Evolutionary conservation across 2,113 vertebrate genomes (phyloP).

Genomic region (Zosterops lateralis): DNA sequence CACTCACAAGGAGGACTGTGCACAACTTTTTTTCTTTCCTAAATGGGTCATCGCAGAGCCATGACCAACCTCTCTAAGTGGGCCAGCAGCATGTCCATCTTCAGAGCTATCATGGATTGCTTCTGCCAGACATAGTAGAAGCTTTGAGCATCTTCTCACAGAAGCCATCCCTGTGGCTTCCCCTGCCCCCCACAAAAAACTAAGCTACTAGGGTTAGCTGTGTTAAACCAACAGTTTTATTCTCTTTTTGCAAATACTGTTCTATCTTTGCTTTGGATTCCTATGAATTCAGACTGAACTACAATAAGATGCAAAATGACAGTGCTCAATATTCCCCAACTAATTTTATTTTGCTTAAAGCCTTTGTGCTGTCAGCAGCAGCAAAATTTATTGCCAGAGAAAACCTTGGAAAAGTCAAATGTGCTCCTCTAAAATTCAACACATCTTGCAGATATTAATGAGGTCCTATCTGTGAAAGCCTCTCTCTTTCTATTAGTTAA

Average conservation of each 20-base stretch:
- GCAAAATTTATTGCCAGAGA: slow-evolving; percentile 37
- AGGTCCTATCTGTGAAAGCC: not conserved
- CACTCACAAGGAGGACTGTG: no score
- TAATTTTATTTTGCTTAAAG: slow-evolving; percentile 8
- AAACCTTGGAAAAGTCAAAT: slow-evolving; percentile 34
- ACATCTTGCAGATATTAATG: slow-evolving; percentile 18
- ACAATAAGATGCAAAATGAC: not conserved
- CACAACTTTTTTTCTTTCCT: not conserved
- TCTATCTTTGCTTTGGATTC: not conserved
- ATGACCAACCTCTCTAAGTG: not conserved
- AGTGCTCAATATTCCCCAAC: not conserved
- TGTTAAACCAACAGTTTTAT: not conserved
- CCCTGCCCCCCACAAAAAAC: not conserved
- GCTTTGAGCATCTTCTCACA: not conserved
- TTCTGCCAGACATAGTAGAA: not conserved
- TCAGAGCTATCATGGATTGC: not conserved
- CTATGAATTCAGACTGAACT: not conserved
- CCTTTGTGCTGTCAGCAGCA: slow-evolving; percentile 31
- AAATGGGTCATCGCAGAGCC: not conserved
- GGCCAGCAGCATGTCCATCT: not conserved
- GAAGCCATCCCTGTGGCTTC: not conserved
- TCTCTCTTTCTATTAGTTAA: not conserved
- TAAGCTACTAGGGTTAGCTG: no score
- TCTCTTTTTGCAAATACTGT: not conserved
- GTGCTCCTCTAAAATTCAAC: not conserved